Evolutionary conservation across 2,888 invertebrate genomes (phyloP).

Genomic region (Trypoxylon attenuatum): DNA sequence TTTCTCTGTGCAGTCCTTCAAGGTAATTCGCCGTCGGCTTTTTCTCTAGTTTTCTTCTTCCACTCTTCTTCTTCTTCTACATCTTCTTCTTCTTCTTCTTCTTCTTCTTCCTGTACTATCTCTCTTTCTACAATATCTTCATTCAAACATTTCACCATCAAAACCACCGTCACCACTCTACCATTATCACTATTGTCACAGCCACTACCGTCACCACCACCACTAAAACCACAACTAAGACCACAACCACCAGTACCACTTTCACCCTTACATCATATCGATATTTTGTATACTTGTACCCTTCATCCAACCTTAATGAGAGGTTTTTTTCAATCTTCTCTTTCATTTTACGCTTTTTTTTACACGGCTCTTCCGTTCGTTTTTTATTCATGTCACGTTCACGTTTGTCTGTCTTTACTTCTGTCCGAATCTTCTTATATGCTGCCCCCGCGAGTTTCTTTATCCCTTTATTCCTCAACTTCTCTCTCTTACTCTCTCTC

Average conservation of each 20-base stretch:
- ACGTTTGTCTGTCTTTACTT: neutral
- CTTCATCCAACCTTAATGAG: slow-evolving; percentile 34
- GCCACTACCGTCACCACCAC: neutral
- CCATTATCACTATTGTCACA: slow-evolving; percentile 4
- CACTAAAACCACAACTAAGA: slow-evolving; percentile 1
- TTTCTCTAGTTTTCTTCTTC: slow-evolving; percentile 53
- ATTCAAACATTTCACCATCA: slow-evolving; percentile 1
- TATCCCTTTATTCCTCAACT: slow-evolving; percentile 7
- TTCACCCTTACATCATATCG: slow-evolving; percentile 5
- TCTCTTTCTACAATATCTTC: slow-evolving; percentile 12
- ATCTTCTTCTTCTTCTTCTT: slow-evolving; percentile 23
- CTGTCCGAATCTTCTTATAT: slow-evolving; percentile 13
- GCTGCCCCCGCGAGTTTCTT: no score
- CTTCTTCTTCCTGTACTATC: no score
- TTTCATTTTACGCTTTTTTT: slow-evolving; percentile 8
- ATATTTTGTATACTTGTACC: slow-evolving; percentile 20
- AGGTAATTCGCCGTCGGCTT: slow-evolving; percentile 70
- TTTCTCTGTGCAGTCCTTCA: slow-evolving; percentile 73
- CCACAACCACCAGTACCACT: slow-evolving; percentile 7
- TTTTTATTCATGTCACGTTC: neutral
- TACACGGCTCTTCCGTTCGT: neutral
- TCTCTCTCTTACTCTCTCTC: slow-evolving; percentile 11
- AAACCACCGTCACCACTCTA: neutral
- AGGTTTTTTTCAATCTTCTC: slow-evolving; percentile 8
- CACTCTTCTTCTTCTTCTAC: slow-evolving; percentile 17